Percentiles rank a stretch among this genome's conserved stretches.
These are phyloP conservation scores for Pimephales promelas DNA, from an alignment of 2,113 vertebrate genomes.

Conservation along the genomic window DNA sequence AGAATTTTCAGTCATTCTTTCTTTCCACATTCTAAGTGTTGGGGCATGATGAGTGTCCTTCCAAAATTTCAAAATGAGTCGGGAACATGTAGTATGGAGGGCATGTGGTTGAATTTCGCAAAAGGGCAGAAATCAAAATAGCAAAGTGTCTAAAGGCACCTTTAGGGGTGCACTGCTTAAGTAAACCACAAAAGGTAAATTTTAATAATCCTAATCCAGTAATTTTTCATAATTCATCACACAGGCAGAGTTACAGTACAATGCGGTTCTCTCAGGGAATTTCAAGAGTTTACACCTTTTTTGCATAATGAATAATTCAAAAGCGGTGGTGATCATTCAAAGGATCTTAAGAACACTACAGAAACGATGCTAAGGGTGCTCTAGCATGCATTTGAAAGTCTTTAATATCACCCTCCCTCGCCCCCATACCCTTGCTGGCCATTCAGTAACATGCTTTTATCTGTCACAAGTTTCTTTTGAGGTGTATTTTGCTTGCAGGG, in stretches of 20 bases:
- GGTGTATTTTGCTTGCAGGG: slow-evolving; percentile 20
- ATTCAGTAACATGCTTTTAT: slow-evolving; percentile 60
- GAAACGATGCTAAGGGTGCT: not conserved
- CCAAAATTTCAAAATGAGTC: no score
- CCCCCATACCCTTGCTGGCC: not conserved
- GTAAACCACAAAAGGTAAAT: not conserved
- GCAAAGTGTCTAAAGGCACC: not conserved
- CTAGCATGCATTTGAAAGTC: not conserved
- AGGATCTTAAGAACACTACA: slow-evolving; percentile 10
- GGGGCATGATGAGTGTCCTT: no score
- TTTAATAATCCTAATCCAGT: slow-evolving; percentile 11
- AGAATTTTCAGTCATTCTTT: no score
- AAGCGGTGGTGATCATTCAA: not conserved
- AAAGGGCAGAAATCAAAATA: not conserved
- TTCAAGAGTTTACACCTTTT: slow-evolving; percentile 4
- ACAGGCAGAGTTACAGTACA: not conserved
- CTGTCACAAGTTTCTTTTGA: slow-evolving; percentile 14
- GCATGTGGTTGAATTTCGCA: not conserved
- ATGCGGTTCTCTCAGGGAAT: slow-evolving; percentile 2
- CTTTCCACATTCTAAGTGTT: no score
- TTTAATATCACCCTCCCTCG: not conserved
- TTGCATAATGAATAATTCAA: slow-evolving; percentile 27
- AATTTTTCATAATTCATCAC: slow-evolving; percentile 44
- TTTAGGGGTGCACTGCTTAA: no score
- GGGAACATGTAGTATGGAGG: no score